Conservation (phyloP, 1,140 invertebrate genomes). For the Drosophila mojavensis region DNA sequence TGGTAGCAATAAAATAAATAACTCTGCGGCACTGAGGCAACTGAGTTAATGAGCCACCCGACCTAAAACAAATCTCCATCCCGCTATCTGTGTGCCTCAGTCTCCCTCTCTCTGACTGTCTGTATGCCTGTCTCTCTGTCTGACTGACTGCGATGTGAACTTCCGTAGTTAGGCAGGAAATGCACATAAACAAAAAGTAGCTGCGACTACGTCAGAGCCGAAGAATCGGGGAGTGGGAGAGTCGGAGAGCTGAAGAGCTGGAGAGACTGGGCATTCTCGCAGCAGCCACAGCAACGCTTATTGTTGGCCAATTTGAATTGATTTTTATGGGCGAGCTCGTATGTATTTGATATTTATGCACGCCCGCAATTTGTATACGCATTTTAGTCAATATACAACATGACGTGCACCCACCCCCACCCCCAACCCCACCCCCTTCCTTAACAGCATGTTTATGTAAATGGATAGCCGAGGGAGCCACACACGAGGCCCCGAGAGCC, state of each 20-base stretch:
- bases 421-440: background rate
- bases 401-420: slow-evolving; percentile 20
- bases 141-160: slow-evolving; percentile 67
- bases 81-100: background rate
- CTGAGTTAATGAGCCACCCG: slow-evolving; percentile 30
- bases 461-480: slow-evolving; percentile 24
- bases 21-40: slow-evolving; percentile 27
- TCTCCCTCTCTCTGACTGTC: background rate
- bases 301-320: slow-evolving; percentile 65
- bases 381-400: slow-evolving; percentile 52
- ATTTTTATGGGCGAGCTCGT: slow-evolving; percentile 74
- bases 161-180: slow-evolving; percentile 74
- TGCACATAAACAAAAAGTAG: slow-evolving; percentile 77
- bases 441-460: slow-evolving; percentile 39
- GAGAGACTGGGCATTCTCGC: too few species aligned
- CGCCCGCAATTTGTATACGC: slow-evolving; percentile 54
- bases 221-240: background rate
- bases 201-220: slow-evolving; percentile 20
- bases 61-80: background rate
- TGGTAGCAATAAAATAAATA: slow-evolving; percentile 48
- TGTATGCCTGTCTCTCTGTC: background rate
- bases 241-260: background rate
- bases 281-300: slow-evolving; percentile 7
- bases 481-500: slow-evolving; percentile 19
- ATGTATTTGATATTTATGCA: slow-evolving; percentile 80